phyloP scores from a whole-genome alignment of 2,113 vertebrate species.

The Pangasianodon gigas region DNA sequence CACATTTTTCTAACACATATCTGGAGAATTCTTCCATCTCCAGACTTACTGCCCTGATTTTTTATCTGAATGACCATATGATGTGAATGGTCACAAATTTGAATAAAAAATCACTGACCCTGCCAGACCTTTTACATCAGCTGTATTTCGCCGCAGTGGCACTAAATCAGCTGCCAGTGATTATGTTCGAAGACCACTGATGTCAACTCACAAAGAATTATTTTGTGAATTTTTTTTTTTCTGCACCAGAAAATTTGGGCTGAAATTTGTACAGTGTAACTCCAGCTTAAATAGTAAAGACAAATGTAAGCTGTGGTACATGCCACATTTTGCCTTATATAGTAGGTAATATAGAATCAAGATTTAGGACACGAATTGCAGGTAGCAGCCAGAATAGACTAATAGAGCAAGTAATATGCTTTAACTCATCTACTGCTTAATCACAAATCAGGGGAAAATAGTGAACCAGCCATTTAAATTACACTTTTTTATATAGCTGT shows the following conservation, averaged over 20 bases:
- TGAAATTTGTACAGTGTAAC: not conserved
- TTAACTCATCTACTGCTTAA: not conserved
- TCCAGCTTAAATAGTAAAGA: not conserved
- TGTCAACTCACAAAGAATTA: not conserved
- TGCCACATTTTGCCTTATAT: slow-evolving; percentile 17
- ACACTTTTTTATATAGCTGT: not conserved
- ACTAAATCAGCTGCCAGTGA: not conserved
- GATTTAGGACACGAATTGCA: not conserved
- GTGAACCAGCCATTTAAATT: not conserved
- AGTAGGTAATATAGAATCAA: not conserved
- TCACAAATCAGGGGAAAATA: not conserved
- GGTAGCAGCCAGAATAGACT: not conserved
- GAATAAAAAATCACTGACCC: not conserved
- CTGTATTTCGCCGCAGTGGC: not conserved
- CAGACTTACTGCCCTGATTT: too few relatives aligned
- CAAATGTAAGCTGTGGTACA: not conserved
- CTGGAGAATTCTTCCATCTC: too few relatives aligned
- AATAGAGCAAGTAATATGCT: not conserved
- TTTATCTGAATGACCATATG: too few relatives aligned
- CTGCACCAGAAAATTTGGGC: not conserved
- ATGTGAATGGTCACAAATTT: not conserved
- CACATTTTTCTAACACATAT: not conserved
- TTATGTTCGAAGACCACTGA: not conserved
- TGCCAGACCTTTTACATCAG: not conserved
- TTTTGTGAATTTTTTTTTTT: not conserved